These are phyloP conservation scores for Epistrophe grossulariae DNA, from an alignment of 2,888 invertebrate genomes.

Conservation along the genomic window DNA sequence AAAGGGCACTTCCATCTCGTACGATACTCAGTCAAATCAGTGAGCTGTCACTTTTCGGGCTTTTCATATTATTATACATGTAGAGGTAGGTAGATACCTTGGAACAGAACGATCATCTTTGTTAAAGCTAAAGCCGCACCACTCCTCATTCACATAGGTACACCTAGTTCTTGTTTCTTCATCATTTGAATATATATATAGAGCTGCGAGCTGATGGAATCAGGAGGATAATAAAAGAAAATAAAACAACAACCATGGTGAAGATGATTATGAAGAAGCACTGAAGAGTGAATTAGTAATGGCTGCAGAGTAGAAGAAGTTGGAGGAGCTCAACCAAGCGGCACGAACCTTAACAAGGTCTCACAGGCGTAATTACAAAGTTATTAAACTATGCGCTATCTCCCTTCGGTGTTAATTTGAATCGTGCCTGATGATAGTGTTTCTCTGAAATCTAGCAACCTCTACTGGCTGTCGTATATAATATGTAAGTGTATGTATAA, in stretches of 20 bases:
- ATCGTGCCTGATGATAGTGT: slow-evolving; percentile 68
- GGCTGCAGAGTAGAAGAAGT: slow-evolving; percentile 16
- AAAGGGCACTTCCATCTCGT: background rate
- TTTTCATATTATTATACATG: slow-evolving; percentile 7
- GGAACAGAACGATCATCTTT: slow-evolving; percentile 26
- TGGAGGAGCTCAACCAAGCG: slow-evolving; percentile 59
- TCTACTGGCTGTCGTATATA: no score
- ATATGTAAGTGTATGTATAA: no score
- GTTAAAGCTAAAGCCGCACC: background rate
- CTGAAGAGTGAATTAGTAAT: slow-evolving; percentile 34
- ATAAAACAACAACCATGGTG: slow-evolving; percentile 4
- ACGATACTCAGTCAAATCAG: slow-evolving; percentile 70
- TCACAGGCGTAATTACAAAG: slow-evolving; percentile 71
- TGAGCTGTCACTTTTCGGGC: slow-evolving; percentile 71
- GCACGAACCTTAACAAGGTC: slow-evolving; percentile 69
- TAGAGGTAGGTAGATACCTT: slow-evolving; percentile 9
- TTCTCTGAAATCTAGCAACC: background rate
- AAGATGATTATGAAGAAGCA: slow-evolving; percentile 51
- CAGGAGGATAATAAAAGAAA: slow-evolving; percentile 4
- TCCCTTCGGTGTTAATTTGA: slow-evolving; percentile 75
- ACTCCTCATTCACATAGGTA: background rate
- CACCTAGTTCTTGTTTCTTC: slow-evolving; percentile 8
- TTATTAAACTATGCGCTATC: slow-evolving; percentile 64
- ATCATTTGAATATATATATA: background rate
- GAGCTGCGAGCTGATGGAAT: background rate